These are phyloP conservation scores for Elegia similella DNA, from an alignment of 2,888 invertebrate genomes.

Conservation along the genomic window DNA sequence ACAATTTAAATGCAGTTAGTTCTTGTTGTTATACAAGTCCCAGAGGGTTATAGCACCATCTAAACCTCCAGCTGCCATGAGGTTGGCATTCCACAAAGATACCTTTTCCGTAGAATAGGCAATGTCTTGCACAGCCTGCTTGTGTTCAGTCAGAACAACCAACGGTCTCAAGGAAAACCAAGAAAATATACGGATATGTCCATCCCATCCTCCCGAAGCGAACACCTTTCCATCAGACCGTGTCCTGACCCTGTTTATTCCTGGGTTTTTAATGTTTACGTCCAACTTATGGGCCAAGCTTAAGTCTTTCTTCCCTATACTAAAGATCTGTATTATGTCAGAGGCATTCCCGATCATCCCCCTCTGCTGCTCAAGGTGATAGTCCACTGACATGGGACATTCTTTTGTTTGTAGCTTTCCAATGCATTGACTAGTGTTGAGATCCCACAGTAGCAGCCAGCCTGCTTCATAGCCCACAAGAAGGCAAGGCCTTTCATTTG, in stretches of 20 bases:
- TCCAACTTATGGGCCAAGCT: conserved; percentile 82
- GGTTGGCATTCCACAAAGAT: conserved; percentile 85
- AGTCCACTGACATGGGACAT: conserved; percentile 87
- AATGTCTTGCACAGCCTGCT: conserved; percentile 86
- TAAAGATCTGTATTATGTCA: conserved; percentile 83
- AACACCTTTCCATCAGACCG: conserved; percentile 88
- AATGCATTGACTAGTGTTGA: conserved; percentile 81
- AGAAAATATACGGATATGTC: conserved; percentile 87
- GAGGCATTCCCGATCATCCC: conserved; percentile 86
- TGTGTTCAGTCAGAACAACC: conserved; percentile 88
- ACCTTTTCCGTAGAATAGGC: conserved; percentile 85
- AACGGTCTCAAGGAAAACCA: conserved; percentile 88
- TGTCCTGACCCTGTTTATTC: conserved; percentile 85
- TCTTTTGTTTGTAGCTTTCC: conserved; percentile 82
- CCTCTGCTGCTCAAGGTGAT: conserved; percentile 83
- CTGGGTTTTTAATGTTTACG: conserved; percentile 86
- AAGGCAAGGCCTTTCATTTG: conserved; percentile 76
- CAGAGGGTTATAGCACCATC: conserved; percentile 90
- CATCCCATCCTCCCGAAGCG: conserved; percentile 89
- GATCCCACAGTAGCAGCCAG: conserved; percentile 87
- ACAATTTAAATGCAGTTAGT: conserved; percentile 43
- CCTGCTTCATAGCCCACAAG: conserved; percentile 89
- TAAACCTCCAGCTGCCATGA: conserved; percentile 89
- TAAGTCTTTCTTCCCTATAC: conserved; percentile 78
- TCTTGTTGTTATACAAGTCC: conserved; percentile 87